Evolutionary conservation across 2,888 invertebrate genomes (phyloP).

Genomic region (Dolomedes plantarius): DNA sequence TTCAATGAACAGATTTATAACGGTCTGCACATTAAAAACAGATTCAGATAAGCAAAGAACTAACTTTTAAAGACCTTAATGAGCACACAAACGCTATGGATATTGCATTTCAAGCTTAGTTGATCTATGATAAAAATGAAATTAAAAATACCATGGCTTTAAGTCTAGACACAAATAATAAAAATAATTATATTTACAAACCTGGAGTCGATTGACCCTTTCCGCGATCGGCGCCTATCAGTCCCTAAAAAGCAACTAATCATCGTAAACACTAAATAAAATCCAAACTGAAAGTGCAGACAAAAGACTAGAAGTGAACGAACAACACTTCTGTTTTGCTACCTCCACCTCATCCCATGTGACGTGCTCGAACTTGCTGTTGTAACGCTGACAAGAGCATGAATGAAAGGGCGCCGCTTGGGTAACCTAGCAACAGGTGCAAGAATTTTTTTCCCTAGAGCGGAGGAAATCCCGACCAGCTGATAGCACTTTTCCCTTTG

Average conservation of each 20-base stretch:
- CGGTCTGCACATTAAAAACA: no score
- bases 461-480: constrained; percentile 23
- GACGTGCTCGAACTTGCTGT: constrained; percentile 25
- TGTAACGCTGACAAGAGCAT: constrained; percentile 13
- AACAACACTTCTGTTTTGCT: not conserved
- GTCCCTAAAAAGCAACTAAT: constrained; percentile 53
- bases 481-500: constrained; percentile 10
- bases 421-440: constrained; percentile 68
- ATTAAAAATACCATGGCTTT: no score
- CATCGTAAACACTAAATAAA: constrained; percentile 16
- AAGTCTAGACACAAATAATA: no score
- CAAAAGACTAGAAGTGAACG: not conserved
- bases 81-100: no score
- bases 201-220: constrained; percentile 40
- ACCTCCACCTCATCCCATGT: constrained; percentile 32
- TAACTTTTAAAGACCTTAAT: no score
- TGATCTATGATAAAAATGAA: no score
- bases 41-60: no score
- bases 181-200: no score
- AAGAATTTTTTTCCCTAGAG: constrained; percentile 15
- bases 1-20: no score
- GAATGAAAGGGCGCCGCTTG: constrained; percentile 35
- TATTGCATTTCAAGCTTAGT: no score
- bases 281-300: not conserved
- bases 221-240: constrained; percentile 34